Conservation (phyloP, 2,888 invertebrate species). For the Mythimna vitellina region DNA sequence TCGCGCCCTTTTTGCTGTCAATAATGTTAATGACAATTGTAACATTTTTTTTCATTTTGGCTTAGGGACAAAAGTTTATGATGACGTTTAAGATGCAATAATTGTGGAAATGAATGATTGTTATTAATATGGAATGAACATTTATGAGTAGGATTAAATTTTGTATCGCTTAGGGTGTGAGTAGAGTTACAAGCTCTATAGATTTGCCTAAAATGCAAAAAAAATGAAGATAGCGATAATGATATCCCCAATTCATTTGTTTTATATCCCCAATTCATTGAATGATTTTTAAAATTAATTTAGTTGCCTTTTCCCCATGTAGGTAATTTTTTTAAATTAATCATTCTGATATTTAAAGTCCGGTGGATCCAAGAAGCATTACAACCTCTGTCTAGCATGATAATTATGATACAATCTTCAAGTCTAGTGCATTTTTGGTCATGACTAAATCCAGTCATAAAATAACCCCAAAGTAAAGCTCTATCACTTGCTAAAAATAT, state of each 20-base stretch:
- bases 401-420: too few species aligned
- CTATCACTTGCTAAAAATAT: neutral
- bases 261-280: too few species aligned
- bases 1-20: constrained; percentile 57
- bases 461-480: too few species aligned
- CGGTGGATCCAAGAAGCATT: too few species aligned
- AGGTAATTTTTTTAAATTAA: too few species aligned
- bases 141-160: constrained; percentile 34
- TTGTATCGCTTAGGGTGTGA: neutral
- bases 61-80: constrained; percentile 3
- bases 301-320: too few species aligned
- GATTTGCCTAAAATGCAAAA: constrained; percentile 1
- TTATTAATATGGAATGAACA: constrained; percentile 25
- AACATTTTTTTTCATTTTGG: constrained; percentile 54
- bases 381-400: too few species aligned
- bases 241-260: too few species aligned
- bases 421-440: too few species aligned
- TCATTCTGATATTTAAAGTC: too few species aligned
- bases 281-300: too few species aligned
- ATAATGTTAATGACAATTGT: constrained; percentile 59
- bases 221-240: neutral
- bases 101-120: constrained; percentile 45
- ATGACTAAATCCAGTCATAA: too few species aligned
- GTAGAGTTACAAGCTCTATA: neutral
- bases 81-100: constrained; percentile 32